phyloP scores from a whole-genome alignment of 2,888 invertebrate genomes.

The Drosophila testacea region DNA sequence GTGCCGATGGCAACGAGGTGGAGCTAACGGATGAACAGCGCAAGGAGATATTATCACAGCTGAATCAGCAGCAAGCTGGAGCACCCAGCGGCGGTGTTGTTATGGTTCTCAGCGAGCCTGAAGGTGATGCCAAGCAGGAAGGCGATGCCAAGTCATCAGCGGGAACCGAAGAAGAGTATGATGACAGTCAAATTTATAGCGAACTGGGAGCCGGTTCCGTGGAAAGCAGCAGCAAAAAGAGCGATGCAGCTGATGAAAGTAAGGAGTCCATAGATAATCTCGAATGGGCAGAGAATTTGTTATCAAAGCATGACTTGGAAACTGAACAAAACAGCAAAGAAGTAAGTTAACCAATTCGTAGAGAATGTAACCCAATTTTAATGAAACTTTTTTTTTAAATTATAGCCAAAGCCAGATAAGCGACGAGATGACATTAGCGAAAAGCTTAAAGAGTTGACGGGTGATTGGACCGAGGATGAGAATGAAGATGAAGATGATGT shows the following conservation, averaged over 20 bases:
- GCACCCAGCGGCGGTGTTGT: slow-evolving; percentile 83
- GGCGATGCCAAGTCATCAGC: slow-evolving; percentile 60
- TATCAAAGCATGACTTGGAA: slow-evolving; percentile 82
- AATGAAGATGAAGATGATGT: slow-evolving; percentile 77
- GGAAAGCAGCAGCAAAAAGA: slow-evolving; percentile 58
- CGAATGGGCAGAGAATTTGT: slow-evolving; percentile 83
- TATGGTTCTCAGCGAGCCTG: slow-evolving; percentile 84
- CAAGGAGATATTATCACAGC: slow-evolving; percentile 84
- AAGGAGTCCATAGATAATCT: slow-evolving; percentile 82
- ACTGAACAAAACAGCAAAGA: slow-evolving; percentile 70
- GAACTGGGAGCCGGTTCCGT: slow-evolving; percentile 68
- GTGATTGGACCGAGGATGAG: slow-evolving; percentile 85
- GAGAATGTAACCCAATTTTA: background rate
- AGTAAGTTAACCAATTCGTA: slow-evolving; percentile 33
- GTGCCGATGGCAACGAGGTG: slow-evolving; percentile 85
- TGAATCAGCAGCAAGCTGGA: slow-evolving; percentile 83
- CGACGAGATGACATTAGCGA: slow-evolving; percentile 82
- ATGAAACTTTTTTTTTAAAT: background rate
- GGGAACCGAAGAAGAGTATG: slow-evolving; percentile 74
- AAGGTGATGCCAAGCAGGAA: slow-evolving; percentile 64
- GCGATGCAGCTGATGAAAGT: slow-evolving; percentile 72
- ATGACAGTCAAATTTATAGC: slow-evolving; percentile 80
- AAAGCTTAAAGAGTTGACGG: slow-evolving; percentile 83
- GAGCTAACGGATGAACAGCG: slow-evolving; percentile 84
- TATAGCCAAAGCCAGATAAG: slow-evolving; percentile 63